phyloP scores from a whole-genome alignment of 2,797 vertebrate genomes.

The Parauchenoglanis punctatus region DNA sequence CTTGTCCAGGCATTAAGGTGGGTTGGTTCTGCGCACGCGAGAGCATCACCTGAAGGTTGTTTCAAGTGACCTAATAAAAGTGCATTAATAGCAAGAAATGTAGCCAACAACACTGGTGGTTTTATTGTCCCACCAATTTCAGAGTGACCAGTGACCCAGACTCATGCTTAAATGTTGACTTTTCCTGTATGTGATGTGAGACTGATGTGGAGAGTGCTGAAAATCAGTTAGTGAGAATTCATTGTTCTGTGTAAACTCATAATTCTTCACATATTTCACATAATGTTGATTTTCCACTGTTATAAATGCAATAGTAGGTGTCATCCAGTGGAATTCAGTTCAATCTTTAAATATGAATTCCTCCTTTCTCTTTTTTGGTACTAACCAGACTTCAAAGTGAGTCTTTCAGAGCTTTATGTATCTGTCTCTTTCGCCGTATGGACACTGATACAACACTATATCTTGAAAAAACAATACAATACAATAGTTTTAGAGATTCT shows the following conservation, averaged over 20 bases:
- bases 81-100: not conserved
- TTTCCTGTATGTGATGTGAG: not conserved
- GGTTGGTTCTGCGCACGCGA: not conserved
- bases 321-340: not conserved
- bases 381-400: not conserved
- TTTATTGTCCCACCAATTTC: not conserved
- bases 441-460: not conserved
- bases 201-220: not conserved
- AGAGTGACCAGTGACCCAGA: not conserved
- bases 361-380: not conserved
- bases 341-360: not conserved
- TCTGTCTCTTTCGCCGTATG: not conserved
- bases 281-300: not conserved
- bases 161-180: not conserved
- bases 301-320: not conserved
- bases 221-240: not conserved
- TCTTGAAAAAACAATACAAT: too few species aligned
- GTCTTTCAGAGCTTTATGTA: not conserved
- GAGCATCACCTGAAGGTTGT: not conserved
- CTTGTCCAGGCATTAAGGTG: slow-evolving; percentile 96
- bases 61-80: not conserved
- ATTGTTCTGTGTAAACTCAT: not conserved
- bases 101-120: not conserved
- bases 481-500: not conserved
- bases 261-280: not conserved